A percentile compares a stretch with the other conserved stretches of the same genome.
These are phyloP conservation scores for Sericinus montela DNA, from an alignment of 2,888 invertebrate genomes.

Conservation along the genomic window DNA sequence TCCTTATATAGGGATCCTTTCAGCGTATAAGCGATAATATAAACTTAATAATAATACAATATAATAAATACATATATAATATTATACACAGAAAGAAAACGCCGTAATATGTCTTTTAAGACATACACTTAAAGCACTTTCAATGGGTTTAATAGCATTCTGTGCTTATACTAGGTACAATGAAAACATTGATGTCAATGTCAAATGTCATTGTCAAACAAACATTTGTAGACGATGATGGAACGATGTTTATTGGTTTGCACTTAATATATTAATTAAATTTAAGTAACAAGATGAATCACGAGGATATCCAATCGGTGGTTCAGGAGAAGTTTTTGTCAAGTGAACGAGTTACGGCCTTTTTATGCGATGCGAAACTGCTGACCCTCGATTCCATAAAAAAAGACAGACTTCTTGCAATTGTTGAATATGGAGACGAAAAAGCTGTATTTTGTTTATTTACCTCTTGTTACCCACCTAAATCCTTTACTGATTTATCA, in stretches of 20 bases:
- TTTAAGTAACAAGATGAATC: conserved; percentile 60
- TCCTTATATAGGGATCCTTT: too few species aligned
- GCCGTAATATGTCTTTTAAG: too few species aligned
- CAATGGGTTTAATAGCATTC: too few species aligned
- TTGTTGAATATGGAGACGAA: conserved; percentile 73
- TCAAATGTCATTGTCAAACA: not conserved
- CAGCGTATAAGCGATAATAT: too few species aligned
- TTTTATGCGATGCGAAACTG: conserved; percentile 68
- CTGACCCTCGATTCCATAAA: conserved; percentile 69
- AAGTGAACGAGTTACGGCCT: conserved; percentile 68
- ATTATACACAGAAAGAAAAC: too few species aligned
- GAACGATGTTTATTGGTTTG: conserved; percentile 20
- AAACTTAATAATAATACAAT: too few species aligned
- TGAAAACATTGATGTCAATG: not conserved
- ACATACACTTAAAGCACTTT: too few species aligned
- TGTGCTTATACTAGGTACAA: too few species aligned
- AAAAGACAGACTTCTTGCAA: conserved; percentile 66
- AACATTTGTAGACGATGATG: conserved; percentile 8
- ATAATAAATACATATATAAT: too few species aligned
- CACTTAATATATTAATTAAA: conserved; percentile 22
- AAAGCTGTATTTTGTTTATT: conserved; percentile 74
- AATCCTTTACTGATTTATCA: conserved; percentile 86
- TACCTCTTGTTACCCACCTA: conserved; percentile 82
- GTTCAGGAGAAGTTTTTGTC: conserved; percentile 73
- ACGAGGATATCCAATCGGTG: conserved; percentile 67